phyloP scores from a whole-genome alignment of 2,888 invertebrate species.

The Lypha dubia region DNA sequence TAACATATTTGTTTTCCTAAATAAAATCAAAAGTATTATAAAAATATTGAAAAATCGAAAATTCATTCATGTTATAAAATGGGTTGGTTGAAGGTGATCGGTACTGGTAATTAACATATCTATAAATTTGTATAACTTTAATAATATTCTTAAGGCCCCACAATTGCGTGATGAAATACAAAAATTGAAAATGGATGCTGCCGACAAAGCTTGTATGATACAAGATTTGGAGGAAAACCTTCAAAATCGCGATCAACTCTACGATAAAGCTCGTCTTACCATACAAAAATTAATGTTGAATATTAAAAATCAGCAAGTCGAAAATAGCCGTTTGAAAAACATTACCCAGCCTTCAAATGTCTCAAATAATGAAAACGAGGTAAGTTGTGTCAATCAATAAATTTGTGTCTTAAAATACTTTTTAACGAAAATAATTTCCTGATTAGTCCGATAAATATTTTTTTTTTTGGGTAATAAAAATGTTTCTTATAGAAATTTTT shows the following conservation, averaged over 20 bases:
- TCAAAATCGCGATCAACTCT: conserved; percentile 77
- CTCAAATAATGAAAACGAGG: conserved; percentile 76
- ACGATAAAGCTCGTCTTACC: conserved; percentile 81
- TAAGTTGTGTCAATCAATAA: conserved; percentile 68
- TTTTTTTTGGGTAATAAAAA: no score
- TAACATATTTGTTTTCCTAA: background rate
- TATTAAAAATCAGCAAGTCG: conserved; percentile 79
- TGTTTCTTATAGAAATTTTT: no score
- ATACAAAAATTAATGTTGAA: conserved; percentile 80
- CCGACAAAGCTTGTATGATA: conserved; percentile 80
- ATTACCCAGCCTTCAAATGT: conserved; percentile 74
- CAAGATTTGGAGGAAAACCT: conserved; percentile 80
- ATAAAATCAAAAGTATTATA: conserved; percentile 24
- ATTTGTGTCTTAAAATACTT: background rate
- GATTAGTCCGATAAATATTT: background rate
- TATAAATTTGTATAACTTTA: background rate
- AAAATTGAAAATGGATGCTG: conserved; percentile 78
- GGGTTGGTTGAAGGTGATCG: conserved; percentile 67
- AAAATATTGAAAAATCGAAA: conserved; percentile 2
- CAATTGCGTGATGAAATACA: conserved; percentile 77
- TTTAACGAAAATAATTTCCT: background rate
- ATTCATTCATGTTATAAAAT: conserved; percentile 49
- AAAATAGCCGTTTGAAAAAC: conserved; percentile 78
- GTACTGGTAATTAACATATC: conserved; percentile 32
- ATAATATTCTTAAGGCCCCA: conserved; percentile 66